Conservation (phyloP, 2,888 invertebrate species). For the Omphaloscelis lunosa region DNA sequence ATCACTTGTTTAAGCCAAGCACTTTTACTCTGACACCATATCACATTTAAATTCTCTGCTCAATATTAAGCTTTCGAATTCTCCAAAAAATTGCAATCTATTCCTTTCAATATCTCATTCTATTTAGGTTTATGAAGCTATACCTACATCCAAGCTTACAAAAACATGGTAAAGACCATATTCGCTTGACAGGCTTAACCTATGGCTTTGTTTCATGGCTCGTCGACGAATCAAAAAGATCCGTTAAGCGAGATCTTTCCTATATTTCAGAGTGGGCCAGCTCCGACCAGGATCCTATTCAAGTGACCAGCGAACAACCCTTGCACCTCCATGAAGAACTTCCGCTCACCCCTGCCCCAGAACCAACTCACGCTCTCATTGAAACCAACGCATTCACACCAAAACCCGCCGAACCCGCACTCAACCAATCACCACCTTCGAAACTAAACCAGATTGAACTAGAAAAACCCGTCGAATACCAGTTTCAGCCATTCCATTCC, state of each 20-base stretch:
- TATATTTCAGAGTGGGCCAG: constrained; percentile 80
- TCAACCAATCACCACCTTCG: constrained; percentile 63
- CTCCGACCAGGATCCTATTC: constrained; percentile 68
- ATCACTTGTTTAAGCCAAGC: constrained; percentile 6
- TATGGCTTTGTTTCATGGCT: constrained; percentile 68
- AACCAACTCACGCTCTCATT: constrained; percentile 63
- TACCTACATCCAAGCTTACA: constrained; percentile 3
- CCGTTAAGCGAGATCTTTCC: constrained; percentile 81
- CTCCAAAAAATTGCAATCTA: neutral
- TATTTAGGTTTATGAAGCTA: neutral
- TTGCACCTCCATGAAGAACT: constrained; percentile 67
- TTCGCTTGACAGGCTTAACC: constrained; percentile 22
- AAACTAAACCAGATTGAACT: constrained; percentile 64
- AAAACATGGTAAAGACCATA: neutral
- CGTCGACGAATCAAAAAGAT: constrained; percentile 75
- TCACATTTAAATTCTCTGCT: constrained; percentile 1
- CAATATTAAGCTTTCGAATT: neutral
- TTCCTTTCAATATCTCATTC: neutral
- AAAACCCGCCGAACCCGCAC: constrained; percentile 61
- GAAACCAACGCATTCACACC: constrained; percentile 65
- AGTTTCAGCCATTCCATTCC: constrained; percentile 60
- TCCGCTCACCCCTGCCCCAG: constrained; percentile 65
- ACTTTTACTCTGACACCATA: neutral
- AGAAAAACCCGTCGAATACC: constrained; percentile 60
- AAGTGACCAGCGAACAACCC: constrained; percentile 70